Evolutionary conservation across 2,797 vertebrate genomes (phyloP).

Genomic region (Enteromius afrohamiltoni): DNA sequence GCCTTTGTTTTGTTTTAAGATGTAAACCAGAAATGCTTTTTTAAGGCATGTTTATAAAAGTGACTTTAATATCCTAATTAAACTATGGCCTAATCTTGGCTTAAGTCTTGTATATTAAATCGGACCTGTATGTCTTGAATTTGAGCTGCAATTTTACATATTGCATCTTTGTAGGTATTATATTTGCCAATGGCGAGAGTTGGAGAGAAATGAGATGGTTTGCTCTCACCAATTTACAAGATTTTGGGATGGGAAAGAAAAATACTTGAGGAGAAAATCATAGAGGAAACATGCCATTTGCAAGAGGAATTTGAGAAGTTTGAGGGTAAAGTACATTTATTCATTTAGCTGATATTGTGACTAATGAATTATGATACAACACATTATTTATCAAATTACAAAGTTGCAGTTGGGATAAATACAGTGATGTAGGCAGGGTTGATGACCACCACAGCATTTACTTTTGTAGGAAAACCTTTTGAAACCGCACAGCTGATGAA

Average conservation of each 20-base stretch:
- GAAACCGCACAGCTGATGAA: constrained; percentile 49
- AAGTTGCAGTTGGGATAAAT: neutral
- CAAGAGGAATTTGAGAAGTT: constrained; percentile 46
- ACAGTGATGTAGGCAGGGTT: neutral
- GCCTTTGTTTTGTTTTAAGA: too few species aligned
- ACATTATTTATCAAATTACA: too few species aligned
- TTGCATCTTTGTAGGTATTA: constrained; percentile 60
- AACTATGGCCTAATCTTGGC: too few species aligned
- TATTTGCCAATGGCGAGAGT: constrained; percentile 68
- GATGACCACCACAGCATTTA: too few species aligned
- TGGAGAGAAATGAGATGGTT: constrained; percentile 78
- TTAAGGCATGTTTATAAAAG: too few species aligned
- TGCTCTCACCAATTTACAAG: constrained; percentile 66
- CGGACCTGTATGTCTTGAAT: too few species aligned
- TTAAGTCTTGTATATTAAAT: too few species aligned
- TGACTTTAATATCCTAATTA: too few species aligned
- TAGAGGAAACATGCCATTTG: constrained; percentile 65
- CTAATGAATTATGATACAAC: too few species aligned
- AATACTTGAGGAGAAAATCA: constrained; percentile 65
- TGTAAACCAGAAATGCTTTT: too few species aligned
- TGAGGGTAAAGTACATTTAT: constrained; percentile 31
- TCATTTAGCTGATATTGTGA: neutral
- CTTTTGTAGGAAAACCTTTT: constrained; percentile 67
- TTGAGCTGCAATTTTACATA: too few species aligned
- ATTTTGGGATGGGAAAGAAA: constrained; percentile 75